Base-by-base conservation (phyloP, 2,888 invertebrate genomes). In the Koerneria pararmatus region DNA sequence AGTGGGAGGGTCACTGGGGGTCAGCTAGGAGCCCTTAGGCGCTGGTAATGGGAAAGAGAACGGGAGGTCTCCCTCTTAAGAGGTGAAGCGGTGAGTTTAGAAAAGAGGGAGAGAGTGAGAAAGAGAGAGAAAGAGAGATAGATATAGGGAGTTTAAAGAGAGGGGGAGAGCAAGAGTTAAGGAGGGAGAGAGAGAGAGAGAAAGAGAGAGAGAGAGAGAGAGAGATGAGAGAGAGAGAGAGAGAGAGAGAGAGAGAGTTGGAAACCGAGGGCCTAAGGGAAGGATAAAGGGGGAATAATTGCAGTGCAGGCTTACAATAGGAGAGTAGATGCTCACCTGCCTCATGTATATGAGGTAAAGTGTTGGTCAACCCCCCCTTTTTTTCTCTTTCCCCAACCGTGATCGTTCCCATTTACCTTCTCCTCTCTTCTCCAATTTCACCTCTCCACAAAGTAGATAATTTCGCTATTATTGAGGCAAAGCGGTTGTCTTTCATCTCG, bases 181-280 rank as follows among this genome's bases (percentile, higher is more conserved):
- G 46, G n/a, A 15, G 11, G 11, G 46, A 11, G 11, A n/a, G 41
- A 41, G 11, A 41, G 41, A 19, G 19, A 41, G 41, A 11, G 41
- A 29, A 24, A 51, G 35, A 31, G 32, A 61, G 61, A 62, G 51
- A 34, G 61, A 61, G 60, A 51, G 51, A 34, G 53, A 53, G 62
- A 62, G 62, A 62, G 22, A 46, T 37, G 48, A 60, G 3, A 24
- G 48, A 48, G 49, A 34, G 60, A 32, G 60, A 32, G 27, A 11
- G 48, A 5, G 32, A 29, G n/a, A 27, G 61, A 53, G 60, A 48
- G 24, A 48, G 41, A 27, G 37, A 31, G 31, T 22, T 19, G 27
- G 60, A 60, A 46, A 15, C 46, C 11, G n/a, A 46, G 11, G n/a
- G 46, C 48, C 15, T 32, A 34, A 46, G 11, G 60, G 22, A 48